These are phyloP conservation scores for Drosophila burlai DNA, from an alignment of 1,140 invertebrate genomes.

Conservation along the genomic window DNA sequence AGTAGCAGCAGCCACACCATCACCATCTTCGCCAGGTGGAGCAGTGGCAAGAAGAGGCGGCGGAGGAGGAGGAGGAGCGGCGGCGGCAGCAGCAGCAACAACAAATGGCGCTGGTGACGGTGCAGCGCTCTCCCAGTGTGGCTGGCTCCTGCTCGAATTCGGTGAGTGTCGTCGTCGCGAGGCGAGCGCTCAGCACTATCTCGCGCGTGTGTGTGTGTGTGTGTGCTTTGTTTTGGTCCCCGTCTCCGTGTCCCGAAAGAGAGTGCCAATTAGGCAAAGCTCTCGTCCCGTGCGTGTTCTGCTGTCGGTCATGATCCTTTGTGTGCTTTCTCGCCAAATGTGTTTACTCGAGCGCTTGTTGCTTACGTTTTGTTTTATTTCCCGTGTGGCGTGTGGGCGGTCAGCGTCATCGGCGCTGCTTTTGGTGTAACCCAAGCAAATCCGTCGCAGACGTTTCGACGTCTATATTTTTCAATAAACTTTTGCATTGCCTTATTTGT, in stretches of 20 bases:
- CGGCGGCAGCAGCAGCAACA: conserved; percentile 31
- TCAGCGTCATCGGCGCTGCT: conserved; percentile 64
- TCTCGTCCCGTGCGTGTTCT: conserved; percentile 70
- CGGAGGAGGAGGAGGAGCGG: conserved; percentile 34
- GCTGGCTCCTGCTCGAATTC: conserved; percentile 88
- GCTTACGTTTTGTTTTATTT: conserved; percentile 31
- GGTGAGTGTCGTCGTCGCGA: conserved; percentile 59
- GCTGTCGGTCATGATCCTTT: conserved; percentile 68
- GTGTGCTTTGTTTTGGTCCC: conserved; percentile 72
- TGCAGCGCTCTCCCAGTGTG: conserved; percentile 89
- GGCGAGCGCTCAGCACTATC: conserved; percentile 17
- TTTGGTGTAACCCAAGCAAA: conserved; percentile 78
- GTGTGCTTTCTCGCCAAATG: conserved; percentile 41
- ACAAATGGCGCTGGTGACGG: conserved; percentile 89
- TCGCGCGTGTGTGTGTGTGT: conserved; percentile 12
- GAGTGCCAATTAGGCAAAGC: conserved; percentile 30
- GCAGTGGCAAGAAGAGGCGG: conserved; percentile 47
- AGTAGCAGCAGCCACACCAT: conserved; percentile 16
- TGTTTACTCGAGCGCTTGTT: conserved; percentile 40
- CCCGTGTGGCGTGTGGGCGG: conserved; percentile 74
- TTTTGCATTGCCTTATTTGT: conserved; percentile 83
- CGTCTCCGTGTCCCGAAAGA: conserved; percentile 7
- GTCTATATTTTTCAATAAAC: conserved; percentile 73
- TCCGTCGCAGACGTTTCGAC: conserved; percentile 75
- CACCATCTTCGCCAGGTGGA: conserved; percentile 26